Evolutionary conservation across 2,888 invertebrate species (phyloP), one percentile per base, ranked within the genome.

Genomic region (Leptarthrus brevirostris): DNA sequence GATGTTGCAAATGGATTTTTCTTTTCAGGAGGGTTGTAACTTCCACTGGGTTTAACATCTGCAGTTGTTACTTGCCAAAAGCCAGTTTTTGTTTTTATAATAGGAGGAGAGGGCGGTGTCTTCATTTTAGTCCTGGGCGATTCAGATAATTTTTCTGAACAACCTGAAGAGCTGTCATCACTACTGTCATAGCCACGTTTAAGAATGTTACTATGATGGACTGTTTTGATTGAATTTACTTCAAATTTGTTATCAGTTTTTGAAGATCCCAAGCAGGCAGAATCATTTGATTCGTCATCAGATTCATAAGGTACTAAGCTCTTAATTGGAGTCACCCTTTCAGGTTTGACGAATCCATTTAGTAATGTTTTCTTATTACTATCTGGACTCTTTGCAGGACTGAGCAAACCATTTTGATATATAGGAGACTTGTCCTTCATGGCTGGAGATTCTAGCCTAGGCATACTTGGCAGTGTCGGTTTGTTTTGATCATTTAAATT

Each of bases 271-370:
- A 18, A 1, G 4, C 12, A 24, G 24, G 16, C 49, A 20, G 49
- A 72, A 26, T 72, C 54, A 47, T 72, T 87, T 2, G 86, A 84
- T 76, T 87, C 89, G 0, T 89, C 88, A 79, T 89, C 89, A 0
- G 87, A 87, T 79, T 88, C 89, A 78, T 90, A 89, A 20, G 90
- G 89, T 73, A 89, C 89, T 72, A 90, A 83, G 74, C 84, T 84
- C 75, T 82, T 83, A 1, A 69, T 24, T 18, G 69, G 30, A n/a
- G 80, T 76, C 26, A 79, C 79, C 76, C 79, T 80, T 34, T 78
- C 79, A 30, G 78, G 20, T 14, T 72, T 74, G 52, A 20, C 53
- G 8, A 71, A 18, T 34, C 75, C 76, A 26, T 74, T 75, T 3
- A 69, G 4, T 2, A 52, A 10, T 1, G 36, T 10, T 16, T 69